These are phyloP conservation scores for Erannis defoliaria DNA, from an alignment of 2,888 invertebrate genomes.

Conservation along the genomic window DNA sequence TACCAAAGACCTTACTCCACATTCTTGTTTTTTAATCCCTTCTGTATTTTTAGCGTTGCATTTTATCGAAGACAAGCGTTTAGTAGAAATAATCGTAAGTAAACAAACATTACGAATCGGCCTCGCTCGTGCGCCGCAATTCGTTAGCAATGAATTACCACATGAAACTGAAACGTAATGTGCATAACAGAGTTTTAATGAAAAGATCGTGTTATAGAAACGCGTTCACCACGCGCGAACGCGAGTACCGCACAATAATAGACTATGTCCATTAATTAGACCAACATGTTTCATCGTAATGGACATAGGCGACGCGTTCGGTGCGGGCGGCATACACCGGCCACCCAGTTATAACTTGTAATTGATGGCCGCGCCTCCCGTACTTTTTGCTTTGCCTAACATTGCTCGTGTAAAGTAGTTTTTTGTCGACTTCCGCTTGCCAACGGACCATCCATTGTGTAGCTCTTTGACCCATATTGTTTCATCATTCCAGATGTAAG, in stretches of 20 bases:
- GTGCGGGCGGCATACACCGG: constrained; percentile 39
- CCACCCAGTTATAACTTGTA: constrained; percentile 52
- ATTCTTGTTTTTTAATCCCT: no score
- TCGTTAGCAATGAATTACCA: constrained; percentile 21
- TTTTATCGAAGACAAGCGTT: constrained; percentile 21
- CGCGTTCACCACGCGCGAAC: constrained; percentile 49
- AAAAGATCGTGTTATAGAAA: constrained; percentile 37
- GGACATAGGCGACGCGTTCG: constrained; percentile 68
- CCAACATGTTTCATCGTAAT: constrained; percentile 79
- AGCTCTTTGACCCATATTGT: constrained; percentile 20
- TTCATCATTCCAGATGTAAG: constrained; percentile 2
- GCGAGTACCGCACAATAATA: constrained; percentile 70
- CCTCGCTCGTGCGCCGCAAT: constrained; percentile 14
- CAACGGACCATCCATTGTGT: constrained; percentile 31
- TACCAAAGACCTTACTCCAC: no score
- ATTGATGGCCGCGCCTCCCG: constrained; percentile 59
- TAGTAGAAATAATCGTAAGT: constrained; percentile 14
- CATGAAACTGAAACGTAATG: constrained; percentile 24
- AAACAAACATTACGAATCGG: constrained; percentile 30
- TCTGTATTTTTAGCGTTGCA: constrained; percentile 23
- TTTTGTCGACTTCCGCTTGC: constrained; percentile 43
- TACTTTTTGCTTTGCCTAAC: constrained; percentile 60
- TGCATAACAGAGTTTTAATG: constrained; percentile 27
- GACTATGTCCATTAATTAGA: constrained; percentile 79
- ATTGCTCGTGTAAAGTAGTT: constrained; percentile 47